Evolutionary conservation across 2,888 invertebrate genomes (phyloP).

Genomic region (Synanthedon vespiformis): DNA sequence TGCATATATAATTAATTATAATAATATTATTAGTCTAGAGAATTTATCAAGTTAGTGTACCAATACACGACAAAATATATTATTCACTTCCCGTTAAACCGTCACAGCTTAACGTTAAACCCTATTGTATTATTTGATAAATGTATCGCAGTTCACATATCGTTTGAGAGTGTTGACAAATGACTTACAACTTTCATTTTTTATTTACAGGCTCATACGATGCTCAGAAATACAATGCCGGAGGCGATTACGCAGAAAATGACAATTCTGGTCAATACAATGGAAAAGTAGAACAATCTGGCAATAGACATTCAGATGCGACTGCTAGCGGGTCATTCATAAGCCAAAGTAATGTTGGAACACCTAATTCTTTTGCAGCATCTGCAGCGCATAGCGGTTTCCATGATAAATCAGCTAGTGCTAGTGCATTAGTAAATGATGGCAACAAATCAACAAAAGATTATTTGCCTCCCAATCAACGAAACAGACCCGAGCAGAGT

Average conservation of each 20-base stretch:
- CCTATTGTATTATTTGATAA: slow-evolving; percentile 43
- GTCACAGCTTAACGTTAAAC: slow-evolving; percentile 10
- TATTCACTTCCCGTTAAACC: background rate
- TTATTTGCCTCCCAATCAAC: slow-evolving; percentile 22
- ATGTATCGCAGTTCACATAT: slow-evolving; percentile 39
- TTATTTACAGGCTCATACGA: slow-evolving; percentile 64
- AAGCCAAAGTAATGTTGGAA: slow-evolving; percentile 30
- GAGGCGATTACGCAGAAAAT: slow-evolving; percentile 41
- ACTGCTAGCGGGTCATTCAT: slow-evolving; percentile 29
- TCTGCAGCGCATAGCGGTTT: slow-evolving; percentile 10
- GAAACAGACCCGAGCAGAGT: slow-evolving; percentile 4
- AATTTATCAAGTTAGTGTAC: no score
- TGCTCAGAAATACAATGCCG: slow-evolving; percentile 53
- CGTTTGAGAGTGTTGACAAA: slow-evolving; percentile 43
- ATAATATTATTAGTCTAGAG: no score
- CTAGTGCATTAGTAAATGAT: slow-evolving; percentile 6
- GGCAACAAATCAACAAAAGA: slow-evolving; percentile 15
- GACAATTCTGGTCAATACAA: slow-evolving; percentile 30
- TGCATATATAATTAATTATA: no score
- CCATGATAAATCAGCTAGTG: slow-evolving; percentile 11
- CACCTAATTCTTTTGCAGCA: slow-evolving; percentile 1
- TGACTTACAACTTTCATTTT: slow-evolving; percentile 58
- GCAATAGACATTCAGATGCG: slow-evolving; percentile 26
- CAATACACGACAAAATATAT: no score
- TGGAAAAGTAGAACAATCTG: slow-evolving; percentile 28